A percentile compares a stretch with the other conserved stretches of the same genome.
phyloP scores from a whole-genome alignment of 2,888 invertebrate species.

The Drosophila mercatorum region DNA sequence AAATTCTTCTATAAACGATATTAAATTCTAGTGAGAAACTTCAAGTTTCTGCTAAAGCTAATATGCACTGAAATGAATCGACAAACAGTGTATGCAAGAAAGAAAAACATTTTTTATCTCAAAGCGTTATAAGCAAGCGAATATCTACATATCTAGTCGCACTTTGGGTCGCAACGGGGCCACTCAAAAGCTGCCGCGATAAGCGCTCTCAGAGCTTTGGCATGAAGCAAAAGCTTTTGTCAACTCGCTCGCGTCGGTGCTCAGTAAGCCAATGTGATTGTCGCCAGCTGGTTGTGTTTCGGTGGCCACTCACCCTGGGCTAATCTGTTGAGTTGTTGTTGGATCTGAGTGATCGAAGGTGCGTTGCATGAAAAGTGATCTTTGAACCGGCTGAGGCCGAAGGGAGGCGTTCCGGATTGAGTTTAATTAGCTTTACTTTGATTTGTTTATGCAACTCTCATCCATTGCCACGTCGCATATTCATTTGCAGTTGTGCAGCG shows the following conservation, averaged over 20 bases:
- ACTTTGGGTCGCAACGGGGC: background rate
- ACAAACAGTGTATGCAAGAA: background rate
- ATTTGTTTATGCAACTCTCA: slow-evolving; percentile 1
- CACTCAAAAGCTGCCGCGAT: slow-evolving; percentile 16
- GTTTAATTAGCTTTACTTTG: slow-evolving; percentile 7
- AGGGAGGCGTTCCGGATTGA: background rate
- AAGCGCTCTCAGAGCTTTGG: background rate
- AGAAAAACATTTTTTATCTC: background rate
- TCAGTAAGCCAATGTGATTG: slow-evolving; percentile 28
- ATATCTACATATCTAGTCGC: background rate
- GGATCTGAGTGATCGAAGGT: slow-evolving; percentile 11
- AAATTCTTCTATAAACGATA: background rate
- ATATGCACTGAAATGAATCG: background rate
- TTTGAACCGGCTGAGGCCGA: slow-evolving; percentile 36
- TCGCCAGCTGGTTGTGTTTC: slow-evolving; percentile 22
- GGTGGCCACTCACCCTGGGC: background rate
- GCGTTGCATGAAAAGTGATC: slow-evolving; percentile 29
- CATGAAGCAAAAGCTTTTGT: slow-evolving; percentile 24
- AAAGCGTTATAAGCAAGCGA: background rate
- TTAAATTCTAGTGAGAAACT: background rate
- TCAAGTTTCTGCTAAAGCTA: background rate
- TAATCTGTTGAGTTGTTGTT: background rate
- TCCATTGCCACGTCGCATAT: background rate
- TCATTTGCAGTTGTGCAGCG: slow-evolving; percentile 35
- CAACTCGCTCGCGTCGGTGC: background rate